A percentile compares a stretch with the other conserved stretches of the same genome.
These are phyloP conservation scores for Orthonevra nobilis DNA, from an alignment of 2,888 invertebrate species.

Conservation along the genomic window DNA sequence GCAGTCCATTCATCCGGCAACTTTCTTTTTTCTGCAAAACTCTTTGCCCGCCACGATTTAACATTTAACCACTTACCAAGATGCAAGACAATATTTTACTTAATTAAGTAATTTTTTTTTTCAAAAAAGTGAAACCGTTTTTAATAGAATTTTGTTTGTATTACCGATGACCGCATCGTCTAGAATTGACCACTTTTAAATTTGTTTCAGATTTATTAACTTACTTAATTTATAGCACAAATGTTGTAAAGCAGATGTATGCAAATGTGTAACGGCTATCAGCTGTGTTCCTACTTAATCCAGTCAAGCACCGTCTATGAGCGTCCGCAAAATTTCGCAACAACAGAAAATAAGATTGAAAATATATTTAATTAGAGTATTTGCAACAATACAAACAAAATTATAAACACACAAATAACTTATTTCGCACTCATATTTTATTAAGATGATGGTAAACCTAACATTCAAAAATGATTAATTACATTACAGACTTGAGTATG, in stretches of 20 bases:
- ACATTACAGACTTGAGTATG: conserved; percentile 5
- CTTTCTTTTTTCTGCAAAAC: conserved; percentile 62
- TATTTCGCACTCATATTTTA: neutral
- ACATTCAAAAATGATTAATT: conserved; percentile 12
- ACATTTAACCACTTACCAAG: too few relatives aligned
- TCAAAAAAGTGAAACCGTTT: neutral
- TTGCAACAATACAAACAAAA: neutral
- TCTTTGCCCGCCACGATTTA: conserved; percentile 24
- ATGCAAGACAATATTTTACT: neutral
- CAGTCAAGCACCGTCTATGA: neutral
- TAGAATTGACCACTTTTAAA: too few relatives aligned
- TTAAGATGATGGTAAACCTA: conserved; percentile 5
- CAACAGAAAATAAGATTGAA: too few relatives aligned
- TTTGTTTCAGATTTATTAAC: too few relatives aligned
- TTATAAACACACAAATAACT: conserved; percentile 10
- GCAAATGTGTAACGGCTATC: neutral
- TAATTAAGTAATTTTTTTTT: too few relatives aligned
- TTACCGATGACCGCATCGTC: neutral
- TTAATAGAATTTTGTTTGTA: too few relatives aligned
- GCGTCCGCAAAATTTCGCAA: too few relatives aligned
- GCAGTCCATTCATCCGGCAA: conserved; percentile 43
- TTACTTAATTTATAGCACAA: too few relatives aligned
- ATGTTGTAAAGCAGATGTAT: neutral
- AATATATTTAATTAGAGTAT: neutral
- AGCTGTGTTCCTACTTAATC: conserved; percentile 20